Evolutionary conservation across 2,888 invertebrate genomes (phyloP), one percentile per base, ranked within the genome.

Genomic region (Lathronympha strigana): DNA sequence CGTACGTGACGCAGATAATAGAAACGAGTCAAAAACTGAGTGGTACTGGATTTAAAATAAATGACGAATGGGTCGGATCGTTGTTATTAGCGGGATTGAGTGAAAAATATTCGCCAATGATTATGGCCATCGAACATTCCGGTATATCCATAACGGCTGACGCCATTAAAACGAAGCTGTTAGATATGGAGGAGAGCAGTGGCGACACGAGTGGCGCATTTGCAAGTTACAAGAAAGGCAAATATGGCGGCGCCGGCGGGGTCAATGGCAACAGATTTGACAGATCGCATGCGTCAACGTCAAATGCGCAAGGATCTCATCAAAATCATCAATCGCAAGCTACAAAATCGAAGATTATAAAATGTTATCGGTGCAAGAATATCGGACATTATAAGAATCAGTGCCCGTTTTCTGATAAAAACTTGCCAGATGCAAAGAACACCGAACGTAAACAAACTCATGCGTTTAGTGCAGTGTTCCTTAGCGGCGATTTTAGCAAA

Each of bases 1-100:
- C 36, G n/a, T 54, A 54, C 8, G 53, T 54, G n/a, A 54, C 53
- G n/a, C 38, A 36, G 8, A 38, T 54, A n/a, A 38, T 54, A 4
- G 53, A 54, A 23, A 54, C 23, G 0, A 38, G 38, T 15, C 53
- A 54, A n/a, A 36, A 38, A 23, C 23, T 54, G 2, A 54, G 15
- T 23, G 36, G 36, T n/a, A 21, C 53, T 4, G 53, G 53, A 11
- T 50, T 31, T 25, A 31, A 28, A 9, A 50, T 31, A 17, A 50
- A 25, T 17, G 50, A 50, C 9, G 31, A 50, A 15, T 50, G 50
- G 50, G 23, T 31, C 25, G 50, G 50, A 31, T 25, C 50, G 15
- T 31, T 50, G 13, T 3, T 50, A n/a, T 50, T 50, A 31, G 50
- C 50, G 1, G 50, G 50, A 3, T 31, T 50, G 31, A 11, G 8